Conservation (phyloP, 2,113 vertebrate species). For the Thymallus thymallus region DNA sequence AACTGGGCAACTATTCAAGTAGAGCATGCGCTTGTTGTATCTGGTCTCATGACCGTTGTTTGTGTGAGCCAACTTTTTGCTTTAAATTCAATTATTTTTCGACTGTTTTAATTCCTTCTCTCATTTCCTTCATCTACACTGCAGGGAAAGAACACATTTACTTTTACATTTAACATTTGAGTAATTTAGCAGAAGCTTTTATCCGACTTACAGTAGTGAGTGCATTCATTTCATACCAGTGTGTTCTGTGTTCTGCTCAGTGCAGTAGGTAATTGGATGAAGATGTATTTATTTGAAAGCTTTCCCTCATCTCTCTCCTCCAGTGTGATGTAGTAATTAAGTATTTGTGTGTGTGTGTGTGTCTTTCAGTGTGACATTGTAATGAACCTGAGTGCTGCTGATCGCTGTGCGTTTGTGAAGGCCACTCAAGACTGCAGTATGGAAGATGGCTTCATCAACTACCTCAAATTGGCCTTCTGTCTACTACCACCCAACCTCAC, state of each 20-base stretch:
- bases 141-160: not conserved
- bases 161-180: too few relatives aligned
- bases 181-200: too few relatives aligned
- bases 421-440: conserved; percentile 81
- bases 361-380: conserved; percentile 81
- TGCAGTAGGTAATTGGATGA: too few relatives aligned
- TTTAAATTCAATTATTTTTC: too few relatives aligned
- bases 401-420: conserved; percentile 83
- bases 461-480: conserved; percentile 83
- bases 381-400: conserved; percentile 68
- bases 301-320: too few relatives aligned
- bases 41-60: not conserved
- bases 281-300: too few relatives aligned
- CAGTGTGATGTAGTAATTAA: not conserved
- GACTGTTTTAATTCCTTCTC: too few relatives aligned
- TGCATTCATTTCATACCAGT: too few relatives aligned
- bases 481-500: conserved; percentile 76
- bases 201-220: too few relatives aligned
- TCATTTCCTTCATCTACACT: not conserved
- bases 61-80: not conserved
- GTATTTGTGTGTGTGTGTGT: conserved; percentile 27
- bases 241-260: too few relatives aligned
- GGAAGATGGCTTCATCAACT: conserved; percentile 83
- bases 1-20: too few relatives aligned
- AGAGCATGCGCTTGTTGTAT: not conserved